These are phyloP conservation scores for Spisula subtruncata DNA, from an alignment of 2,888 invertebrate species.

Conservation along the genomic window DNA sequence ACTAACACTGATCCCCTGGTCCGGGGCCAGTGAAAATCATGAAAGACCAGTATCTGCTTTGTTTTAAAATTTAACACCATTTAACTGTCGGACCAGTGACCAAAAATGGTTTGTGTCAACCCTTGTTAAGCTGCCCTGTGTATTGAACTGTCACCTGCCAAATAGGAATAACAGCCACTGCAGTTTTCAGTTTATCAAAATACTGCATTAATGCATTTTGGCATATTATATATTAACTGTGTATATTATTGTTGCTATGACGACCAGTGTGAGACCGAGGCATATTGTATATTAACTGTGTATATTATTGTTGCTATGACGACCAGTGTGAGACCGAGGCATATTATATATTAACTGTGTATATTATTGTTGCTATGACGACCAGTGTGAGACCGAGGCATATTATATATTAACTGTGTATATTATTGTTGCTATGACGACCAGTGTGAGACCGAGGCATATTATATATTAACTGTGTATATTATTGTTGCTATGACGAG, in stretches of 20 bases:
- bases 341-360: conserved; percentile 10
- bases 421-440: conserved; percentile 5
- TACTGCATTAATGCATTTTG: too few species aligned
- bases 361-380: background rate
- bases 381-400: conserved; percentile 57
- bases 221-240: background rate
- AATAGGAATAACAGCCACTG: too few species aligned
- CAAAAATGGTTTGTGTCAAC: too few species aligned
- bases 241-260: background rate
- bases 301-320: background rate
- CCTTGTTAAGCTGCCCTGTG: too few species aligned
- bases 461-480: background rate
- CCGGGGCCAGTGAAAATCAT: too few species aligned
- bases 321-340: conserved; percentile 55
- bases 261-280: conserved; percentile 53
- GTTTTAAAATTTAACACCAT: too few species aligned
- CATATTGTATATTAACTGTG: conserved; percentile 26
- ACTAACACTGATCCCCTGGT: too few species aligned
- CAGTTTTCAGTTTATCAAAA: too few species aligned
- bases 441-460: conserved; percentile 56
- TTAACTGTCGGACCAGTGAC: too few species aligned
- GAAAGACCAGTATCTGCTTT: too few species aligned
- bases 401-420: conserved; percentile 7
- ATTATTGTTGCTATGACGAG: conserved; percentile 7
- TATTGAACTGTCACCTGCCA: too few species aligned